A percentile compares a stretch with the other conserved stretches of the same genome.
phyloP scores from a whole-genome alignment of 2,797 vertebrate genomes.

The Cirrhinus mrigala region DNA sequence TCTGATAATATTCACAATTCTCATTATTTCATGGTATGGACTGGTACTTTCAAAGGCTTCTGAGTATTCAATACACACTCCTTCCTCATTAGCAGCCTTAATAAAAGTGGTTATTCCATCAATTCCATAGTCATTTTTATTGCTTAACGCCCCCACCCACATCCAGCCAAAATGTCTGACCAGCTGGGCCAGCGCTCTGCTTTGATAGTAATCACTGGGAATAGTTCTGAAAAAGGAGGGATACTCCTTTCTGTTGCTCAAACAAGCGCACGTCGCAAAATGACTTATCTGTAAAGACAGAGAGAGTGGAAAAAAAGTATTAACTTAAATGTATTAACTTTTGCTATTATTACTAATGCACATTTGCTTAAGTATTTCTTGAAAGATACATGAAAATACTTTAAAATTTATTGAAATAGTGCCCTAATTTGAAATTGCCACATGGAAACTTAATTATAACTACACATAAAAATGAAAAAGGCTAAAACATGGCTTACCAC shows the following conservation, averaged over 20 bases:
- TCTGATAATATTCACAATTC: constrained; percentile 71
- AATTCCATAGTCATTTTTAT: constrained; percentile 77
- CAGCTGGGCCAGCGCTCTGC: constrained; percentile 77
- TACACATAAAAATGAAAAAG: not conserved
- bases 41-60: constrained; percentile 76
- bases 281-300: constrained; percentile 76
- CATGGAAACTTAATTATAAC: not conserved
- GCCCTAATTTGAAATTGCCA: not conserved
- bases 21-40: constrained; percentile 67
- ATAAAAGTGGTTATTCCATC: constrained; percentile 75
- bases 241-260: constrained; percentile 77
- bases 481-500: constrained; percentile 73
- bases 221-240: constrained; percentile 82
- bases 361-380: not conserved
- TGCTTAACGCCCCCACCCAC: constrained; percentile 79
- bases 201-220: constrained; percentile 81
- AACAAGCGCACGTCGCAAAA: constrained; percentile 81
- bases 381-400: constrained; percentile 8
- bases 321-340: too few species aligned
- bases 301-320: not conserved
- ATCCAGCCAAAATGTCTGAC: constrained; percentile 79
- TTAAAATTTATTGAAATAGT: not conserved
- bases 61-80: constrained; percentile 79
- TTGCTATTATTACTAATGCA: too few species aligned
- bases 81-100: constrained; percentile 72